Evolutionary conservation across 2,888 invertebrate species (phyloP), one percentile per base, ranked within the genome.

Genomic region (Campoplex nolae): DNA sequence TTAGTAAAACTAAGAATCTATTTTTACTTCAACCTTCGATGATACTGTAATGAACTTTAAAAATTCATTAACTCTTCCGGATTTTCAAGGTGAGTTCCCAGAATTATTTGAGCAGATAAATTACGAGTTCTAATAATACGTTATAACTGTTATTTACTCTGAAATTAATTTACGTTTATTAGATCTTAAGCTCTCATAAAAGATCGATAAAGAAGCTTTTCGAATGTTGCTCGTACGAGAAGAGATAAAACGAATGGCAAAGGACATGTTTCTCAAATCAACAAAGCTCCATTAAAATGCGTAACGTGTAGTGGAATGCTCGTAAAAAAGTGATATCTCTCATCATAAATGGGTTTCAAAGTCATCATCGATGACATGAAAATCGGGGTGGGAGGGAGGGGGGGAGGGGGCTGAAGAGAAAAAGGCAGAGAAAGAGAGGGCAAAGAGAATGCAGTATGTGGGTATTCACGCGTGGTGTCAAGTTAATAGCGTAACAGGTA

Each of bases 301-400:
- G 74, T 74, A 18, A 18, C 38, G 11, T 70, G 9, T 48, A 16
- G 42, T 11, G 73, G 18, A 6, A 38, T 35, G 75, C 32, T 58
- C 65, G 23, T 65, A 76, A 48, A 76, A 76, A 76, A 76, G 18
- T 32, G 45, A 54, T 78, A 76, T 56, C 23, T 48, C 58, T n/a
- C 54, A 48, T 75, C 54, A 28, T n/a, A 62, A 56, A 73, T 45
- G 48, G 45, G 62, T 42, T 81, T 51, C 74, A 86, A 82, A 87
- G 85, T 88, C 88, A 88, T 88, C 88, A 88, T 87, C 87, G 85
- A 75, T 88, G 85, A 84, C 78, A 82, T 78, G 68, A 65, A 82
- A 75, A 82, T 65, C 82, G 80, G 35, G 48, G 54, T 70, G 45
- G 62, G 73, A 70, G 70, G 32, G 32, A 16, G 32, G 16, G 16